phyloP scores from a whole-genome alignment of 2,888 invertebrate species.

The Drosophila tripunctata region DNA sequence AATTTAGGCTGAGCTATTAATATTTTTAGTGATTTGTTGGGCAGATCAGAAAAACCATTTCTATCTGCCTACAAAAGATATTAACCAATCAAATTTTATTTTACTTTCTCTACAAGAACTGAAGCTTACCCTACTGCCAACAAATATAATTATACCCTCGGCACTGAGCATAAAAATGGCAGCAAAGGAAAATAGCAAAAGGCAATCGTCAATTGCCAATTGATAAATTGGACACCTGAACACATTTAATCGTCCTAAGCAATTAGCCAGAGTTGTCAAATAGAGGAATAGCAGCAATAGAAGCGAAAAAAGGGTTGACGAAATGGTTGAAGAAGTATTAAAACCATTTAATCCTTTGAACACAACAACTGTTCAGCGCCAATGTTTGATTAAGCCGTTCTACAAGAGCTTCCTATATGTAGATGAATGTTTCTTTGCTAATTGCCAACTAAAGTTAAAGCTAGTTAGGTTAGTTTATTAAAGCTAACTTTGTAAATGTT shows the following conservation, averaged over 20 bases:
- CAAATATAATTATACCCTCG: too few relatives aligned
- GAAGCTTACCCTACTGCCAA: too few relatives aligned
- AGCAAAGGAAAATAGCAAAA: conserved; percentile 10
- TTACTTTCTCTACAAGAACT: too few relatives aligned
- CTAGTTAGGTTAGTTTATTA: background rate
- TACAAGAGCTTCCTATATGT: background rate
- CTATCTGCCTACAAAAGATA: too few relatives aligned
- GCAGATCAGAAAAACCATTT: too few relatives aligned
- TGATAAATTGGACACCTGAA: conserved; percentile 25
- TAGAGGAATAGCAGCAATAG: too few relatives aligned
- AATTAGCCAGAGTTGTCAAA: conserved; percentile 38
- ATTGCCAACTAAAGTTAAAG: background rate
- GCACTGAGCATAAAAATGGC: too few relatives aligned
- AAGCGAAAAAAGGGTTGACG: background rate
- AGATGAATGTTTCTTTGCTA: background rate
- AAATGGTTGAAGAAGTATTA: conserved; percentile 1
- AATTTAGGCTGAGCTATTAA: too few relatives aligned
- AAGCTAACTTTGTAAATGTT: background rate
- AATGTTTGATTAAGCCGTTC: conserved; percentile 4
- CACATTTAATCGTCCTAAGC: conserved; percentile 38
- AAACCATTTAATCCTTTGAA: conserved; percentile 15
- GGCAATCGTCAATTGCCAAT: conserved; percentile 24
- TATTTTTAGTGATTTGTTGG: too few relatives aligned
- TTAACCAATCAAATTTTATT: too few relatives aligned
- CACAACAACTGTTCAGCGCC: background rate